These are phyloP conservation scores for Crenichthys baileyi DNA, from an alignment of 2,797 vertebrate genomes.

Conservation along the genomic window DNA sequence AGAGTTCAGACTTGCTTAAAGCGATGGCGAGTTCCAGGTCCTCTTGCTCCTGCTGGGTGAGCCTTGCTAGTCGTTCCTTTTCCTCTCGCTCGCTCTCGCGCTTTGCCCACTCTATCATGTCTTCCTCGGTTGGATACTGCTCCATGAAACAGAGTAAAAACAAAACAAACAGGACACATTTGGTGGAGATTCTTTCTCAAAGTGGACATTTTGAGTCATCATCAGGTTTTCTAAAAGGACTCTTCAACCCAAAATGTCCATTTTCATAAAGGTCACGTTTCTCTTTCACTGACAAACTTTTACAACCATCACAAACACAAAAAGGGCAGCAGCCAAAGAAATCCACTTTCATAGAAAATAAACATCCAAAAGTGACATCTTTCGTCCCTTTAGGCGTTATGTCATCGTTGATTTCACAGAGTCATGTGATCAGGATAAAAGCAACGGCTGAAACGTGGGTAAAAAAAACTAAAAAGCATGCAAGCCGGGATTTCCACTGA, in stretches of 20 bases:
- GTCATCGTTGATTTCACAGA: not conserved
- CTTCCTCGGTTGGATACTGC: conserved; percentile 97
- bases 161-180: conserved; percentile 45
- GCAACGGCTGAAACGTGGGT: not conserved
- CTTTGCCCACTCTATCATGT: conserved; percentile 99
- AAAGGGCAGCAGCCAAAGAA: not conserved
- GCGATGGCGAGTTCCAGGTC: conserved; percentile 99
- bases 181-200: conserved; percentile 34
- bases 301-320: not conserved
- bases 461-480: not conserved
- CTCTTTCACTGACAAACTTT: not conserved
- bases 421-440: conserved; percentile 6
- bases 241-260: conserved; percentile 7
- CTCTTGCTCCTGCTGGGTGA: conserved; percentile 97
- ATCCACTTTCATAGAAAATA: not conserved
- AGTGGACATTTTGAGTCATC: conserved; percentile 14
- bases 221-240: not conserved
- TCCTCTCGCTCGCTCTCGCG: conserved; percentile 98
- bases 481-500: not conserved
- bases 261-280: not conserved
- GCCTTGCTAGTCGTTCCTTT: conserved; percentile 91
- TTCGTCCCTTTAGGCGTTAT: not conserved
- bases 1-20: conserved; percentile 98
- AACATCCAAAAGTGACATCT: not conserved
- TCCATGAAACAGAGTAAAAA: conserved; percentile 50